A percentile compares a stretch with the other conserved stretches of the same genome.
Conservation (phyloP, 2,113 vertebrate genomes). For the Callospermophilus lateralis region DNA sequence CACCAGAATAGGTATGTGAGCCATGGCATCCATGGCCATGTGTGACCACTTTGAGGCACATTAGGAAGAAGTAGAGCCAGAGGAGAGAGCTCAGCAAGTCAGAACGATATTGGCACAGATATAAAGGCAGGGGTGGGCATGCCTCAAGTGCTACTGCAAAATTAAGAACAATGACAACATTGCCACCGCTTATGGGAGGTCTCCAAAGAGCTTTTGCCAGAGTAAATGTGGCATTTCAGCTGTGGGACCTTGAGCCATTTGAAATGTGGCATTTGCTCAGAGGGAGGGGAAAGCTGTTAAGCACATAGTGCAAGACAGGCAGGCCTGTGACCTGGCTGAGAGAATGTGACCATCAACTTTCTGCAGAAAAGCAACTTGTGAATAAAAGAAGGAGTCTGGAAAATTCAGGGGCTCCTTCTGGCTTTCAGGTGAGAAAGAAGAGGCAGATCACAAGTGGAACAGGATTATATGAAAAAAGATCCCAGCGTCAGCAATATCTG, state of each 20-base stretch:
- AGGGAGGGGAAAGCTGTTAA: not conserved
- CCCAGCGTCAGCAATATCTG: not conserved
- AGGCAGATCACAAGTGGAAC: not conserved
- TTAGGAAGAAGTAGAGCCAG: conserved; percentile 32
- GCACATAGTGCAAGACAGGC: not conserved
- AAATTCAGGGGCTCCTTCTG: not conserved
- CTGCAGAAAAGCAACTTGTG: conserved; percentile 3
- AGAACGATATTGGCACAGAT: not conserved
- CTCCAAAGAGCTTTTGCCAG: not conserved
- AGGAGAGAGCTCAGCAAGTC: not conserved
- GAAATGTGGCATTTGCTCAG: not conserved
- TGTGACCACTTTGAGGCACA: not conserved
- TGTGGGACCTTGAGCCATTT: not conserved
- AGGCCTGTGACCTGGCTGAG: not conserved
- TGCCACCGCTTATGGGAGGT: not conserved
- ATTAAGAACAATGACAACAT: not conserved
- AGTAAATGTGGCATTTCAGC: conserved; percentile 8
- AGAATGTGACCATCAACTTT: conserved; percentile 15
- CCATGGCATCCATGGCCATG: not conserved
- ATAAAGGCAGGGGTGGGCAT: not conserved
- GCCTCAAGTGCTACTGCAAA: not conserved
- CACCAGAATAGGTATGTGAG: not conserved
- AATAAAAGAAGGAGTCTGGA: not conserved
- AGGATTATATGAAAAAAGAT: not conserved
- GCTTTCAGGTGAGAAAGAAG: conserved; percentile 32